A percentile compares a stretch with the other conserved stretches of the same genome.
These are phyloP conservation scores for Petrolisthes cinctipes DNA, from an alignment of 2,888 invertebrate species.

Conservation along the genomic window DNA sequence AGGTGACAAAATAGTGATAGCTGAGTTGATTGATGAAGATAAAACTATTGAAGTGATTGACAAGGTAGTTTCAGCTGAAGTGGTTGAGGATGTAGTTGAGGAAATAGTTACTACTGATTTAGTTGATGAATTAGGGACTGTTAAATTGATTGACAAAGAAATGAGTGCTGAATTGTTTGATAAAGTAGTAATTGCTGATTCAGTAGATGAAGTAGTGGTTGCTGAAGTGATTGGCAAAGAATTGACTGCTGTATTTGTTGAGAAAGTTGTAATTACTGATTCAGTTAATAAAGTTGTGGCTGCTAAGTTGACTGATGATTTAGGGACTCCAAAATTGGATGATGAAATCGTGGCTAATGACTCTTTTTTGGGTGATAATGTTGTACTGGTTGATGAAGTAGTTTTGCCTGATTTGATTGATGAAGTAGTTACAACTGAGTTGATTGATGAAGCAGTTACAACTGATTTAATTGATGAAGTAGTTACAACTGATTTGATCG, in stretches of 20 bases:
- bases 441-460: no score
- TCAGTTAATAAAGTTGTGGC: neutral
- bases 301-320: neutral
- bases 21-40: neutral
- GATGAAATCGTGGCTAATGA: no score
- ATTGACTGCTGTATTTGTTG: neutral
- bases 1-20: neutral
- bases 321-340: no score
- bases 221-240: neutral
- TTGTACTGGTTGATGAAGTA: no score
- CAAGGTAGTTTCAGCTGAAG: neutral
- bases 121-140: neutral
- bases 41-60: neutral
- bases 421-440: neutral
- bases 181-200: neutral
- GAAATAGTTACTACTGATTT: neutral
- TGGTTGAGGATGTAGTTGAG: neutral
- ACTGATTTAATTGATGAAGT: no score
- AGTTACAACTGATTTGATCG: no score
- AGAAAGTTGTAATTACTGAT: neutral
- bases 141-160: neutral
- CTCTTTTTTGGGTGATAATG: no score
- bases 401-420: no score
- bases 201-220: slow-evolving; percentile 1
- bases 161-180: neutral